Percentiles rank a stretch among this genome's conserved stretches.
Evolutionary conservation across 1,140 invertebrate species (phyloP).

Genomic region (Panagrolaimus sp.): DNA sequence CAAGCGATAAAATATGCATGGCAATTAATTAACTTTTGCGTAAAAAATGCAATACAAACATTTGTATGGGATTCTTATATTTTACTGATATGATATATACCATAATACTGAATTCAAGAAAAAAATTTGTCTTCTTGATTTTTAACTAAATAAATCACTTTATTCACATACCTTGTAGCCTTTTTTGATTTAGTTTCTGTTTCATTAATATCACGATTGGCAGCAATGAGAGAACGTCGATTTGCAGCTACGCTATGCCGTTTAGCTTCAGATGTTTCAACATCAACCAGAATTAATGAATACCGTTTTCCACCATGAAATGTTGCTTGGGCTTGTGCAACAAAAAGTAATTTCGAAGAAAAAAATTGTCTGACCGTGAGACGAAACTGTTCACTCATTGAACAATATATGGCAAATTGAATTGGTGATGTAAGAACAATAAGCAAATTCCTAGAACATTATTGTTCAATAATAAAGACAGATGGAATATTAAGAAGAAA

Average conservation of each 20-base stretch:
- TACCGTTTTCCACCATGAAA: slow-evolving; percentile 58
- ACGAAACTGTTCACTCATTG: slow-evolving; percentile 69
- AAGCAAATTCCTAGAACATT: slow-evolving; percentile 76
- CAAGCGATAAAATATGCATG: too few species aligned
- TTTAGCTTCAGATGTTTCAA: slow-evolving; percentile 37
- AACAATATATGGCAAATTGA: slow-evolving; percentile 90
- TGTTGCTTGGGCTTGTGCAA: slow-evolving; percentile 53
- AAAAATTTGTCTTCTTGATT: too few species aligned
- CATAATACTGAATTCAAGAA: too few species aligned
- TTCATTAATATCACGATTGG: too few species aligned
- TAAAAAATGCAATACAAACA: too few species aligned
- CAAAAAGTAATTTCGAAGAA: slow-evolving; percentile 48
- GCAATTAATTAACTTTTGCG: too few species aligned
- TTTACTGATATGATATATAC: too few species aligned
- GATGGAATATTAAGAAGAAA: slow-evolving; percentile 4
- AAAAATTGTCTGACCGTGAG: slow-evolving; percentile 51
- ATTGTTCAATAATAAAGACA: too few species aligned
- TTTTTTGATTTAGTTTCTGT: too few species aligned
- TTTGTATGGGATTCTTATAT: too few species aligned
- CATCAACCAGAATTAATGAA: slow-evolving; percentile 52
- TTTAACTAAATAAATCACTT: too few species aligned
- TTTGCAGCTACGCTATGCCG: neutral
- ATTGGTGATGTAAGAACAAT: slow-evolving; percentile 83
- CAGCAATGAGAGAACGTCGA: slow-evolving; percentile 1
- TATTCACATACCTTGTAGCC: too few species aligned